Evolutionary conservation across 2,888 invertebrate genomes (phyloP).

Genomic region (Sarcophaga variegata): DNA sequence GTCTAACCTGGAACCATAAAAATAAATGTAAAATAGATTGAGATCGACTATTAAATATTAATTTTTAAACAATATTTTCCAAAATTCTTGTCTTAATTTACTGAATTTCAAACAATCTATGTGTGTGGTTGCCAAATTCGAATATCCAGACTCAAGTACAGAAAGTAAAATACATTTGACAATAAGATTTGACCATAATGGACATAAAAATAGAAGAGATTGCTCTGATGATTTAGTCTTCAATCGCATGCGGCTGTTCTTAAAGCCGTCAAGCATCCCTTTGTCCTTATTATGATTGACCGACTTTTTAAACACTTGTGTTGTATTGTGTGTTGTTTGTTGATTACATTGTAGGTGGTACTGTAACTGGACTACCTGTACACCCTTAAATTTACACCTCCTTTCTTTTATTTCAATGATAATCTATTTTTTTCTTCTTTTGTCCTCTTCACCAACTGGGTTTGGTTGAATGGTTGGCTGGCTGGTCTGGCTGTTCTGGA

Average conservation of each 20-base stretch:
- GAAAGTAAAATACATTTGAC: too few species aligned
- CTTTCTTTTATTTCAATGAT: background rate
- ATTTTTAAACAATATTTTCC: too few species aligned
- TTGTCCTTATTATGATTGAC: background rate
- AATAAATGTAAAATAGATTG: too few species aligned
- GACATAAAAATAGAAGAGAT: background rate
- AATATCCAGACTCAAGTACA: too few species aligned
- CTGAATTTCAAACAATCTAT: too few species aligned
- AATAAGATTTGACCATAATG: background rate
- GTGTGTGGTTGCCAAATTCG: too few species aligned
- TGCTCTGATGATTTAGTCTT: too few species aligned
- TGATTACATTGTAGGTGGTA: slow-evolving; percentile 60
- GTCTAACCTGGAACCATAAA: too few species aligned
- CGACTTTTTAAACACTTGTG: slow-evolving; percentile 43
- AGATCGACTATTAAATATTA: too few species aligned
- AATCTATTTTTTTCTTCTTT: background rate
- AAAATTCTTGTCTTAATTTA: too few species aligned
- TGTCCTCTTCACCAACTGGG: slow-evolving; percentile 3
- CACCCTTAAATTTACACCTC: slow-evolving; percentile 60
- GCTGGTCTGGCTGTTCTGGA: background rate
- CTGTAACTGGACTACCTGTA: slow-evolving; percentile 67
- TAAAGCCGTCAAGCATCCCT: too few species aligned
- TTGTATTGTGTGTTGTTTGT: background rate
- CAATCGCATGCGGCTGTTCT: too few species aligned
- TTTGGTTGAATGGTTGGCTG: background rate